Conservation (phyloP, 2,113 vertebrate genomes). For the Benitochromis conjunctus region DNA sequence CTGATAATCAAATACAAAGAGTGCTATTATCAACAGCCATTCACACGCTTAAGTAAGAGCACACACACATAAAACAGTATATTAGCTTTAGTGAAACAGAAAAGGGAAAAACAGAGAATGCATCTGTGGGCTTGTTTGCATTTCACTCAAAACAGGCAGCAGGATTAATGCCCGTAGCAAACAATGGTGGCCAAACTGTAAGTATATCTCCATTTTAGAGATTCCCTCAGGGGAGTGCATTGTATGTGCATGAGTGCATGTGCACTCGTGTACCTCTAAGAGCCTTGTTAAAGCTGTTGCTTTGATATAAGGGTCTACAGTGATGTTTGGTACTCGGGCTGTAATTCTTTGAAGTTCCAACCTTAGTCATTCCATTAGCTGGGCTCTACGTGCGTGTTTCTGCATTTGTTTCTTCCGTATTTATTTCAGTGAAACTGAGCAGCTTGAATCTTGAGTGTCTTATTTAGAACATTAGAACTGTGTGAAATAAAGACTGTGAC, state of each 20-base stretch:
- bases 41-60: background rate
- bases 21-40: background rate
- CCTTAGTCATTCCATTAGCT: constrained; percentile 8
- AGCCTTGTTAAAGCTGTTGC: constrained; percentile 16
- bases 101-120: background rate
- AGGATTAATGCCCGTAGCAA: background rate
- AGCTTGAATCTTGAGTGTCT: background rate
- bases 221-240: background rate
- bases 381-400: background rate
- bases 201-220: background rate
- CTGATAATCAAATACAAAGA: constrained; percentile 15
- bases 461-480: background rate
- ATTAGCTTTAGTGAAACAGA: background rate
- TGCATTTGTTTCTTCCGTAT: constrained; percentile 8
- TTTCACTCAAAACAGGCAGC: background rate
- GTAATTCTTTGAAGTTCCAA: constrained; percentile 38
- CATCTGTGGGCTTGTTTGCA: background rate
- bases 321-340: background rate
- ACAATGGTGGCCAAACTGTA: background rate
- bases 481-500: background rate
- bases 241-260: background rate
- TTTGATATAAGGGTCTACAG: constrained; percentile 18
- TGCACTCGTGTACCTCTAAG: background rate
- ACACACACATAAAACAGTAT: background rate
- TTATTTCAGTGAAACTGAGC: background rate